A percentile compares a stretch with the other conserved stretches of the same genome.
Evolutionary conservation across 2,888 invertebrate species (phyloP).

Genomic region (Synergus itoensis): DNA sequence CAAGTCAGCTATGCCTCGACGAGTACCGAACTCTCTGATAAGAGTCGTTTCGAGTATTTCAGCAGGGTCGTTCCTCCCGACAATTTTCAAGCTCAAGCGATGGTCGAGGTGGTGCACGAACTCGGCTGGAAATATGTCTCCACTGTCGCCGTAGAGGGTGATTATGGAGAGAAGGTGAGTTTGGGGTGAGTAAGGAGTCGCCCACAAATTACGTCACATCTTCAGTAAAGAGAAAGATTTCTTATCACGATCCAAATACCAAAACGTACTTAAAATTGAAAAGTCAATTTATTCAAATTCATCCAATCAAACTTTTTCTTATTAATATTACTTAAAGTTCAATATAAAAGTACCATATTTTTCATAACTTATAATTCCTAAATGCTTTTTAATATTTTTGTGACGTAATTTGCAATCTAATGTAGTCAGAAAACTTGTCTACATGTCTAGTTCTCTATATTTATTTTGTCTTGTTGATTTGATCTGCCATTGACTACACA

Average conservation of each 20-base stretch:
- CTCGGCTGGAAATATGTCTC: conserved; percentile 89
- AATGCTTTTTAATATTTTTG: too few species aligned
- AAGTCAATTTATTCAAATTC: neutral
- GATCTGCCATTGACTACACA: neutral
- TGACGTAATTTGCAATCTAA: neutral
- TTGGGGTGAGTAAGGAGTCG: conserved; percentile 40
- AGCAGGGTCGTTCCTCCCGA: conserved; percentile 86
- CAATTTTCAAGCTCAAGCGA: conserved; percentile 85
- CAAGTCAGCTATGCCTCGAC: conserved; percentile 87
- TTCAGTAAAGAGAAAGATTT: neutral
- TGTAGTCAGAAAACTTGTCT: neutral
- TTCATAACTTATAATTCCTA: too few species aligned
- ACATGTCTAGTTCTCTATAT: neutral
- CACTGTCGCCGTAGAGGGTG: conserved; percentile 87
- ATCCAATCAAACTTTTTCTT: too few species aligned
- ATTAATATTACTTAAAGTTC: too few species aligned
- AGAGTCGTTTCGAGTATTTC: conserved; percentile 85
- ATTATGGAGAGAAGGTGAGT: conserved; percentile 86
- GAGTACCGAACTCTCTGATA: conserved; percentile 85
- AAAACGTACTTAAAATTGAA: neutral
- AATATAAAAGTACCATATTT: too few species aligned
- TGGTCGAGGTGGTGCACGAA: conserved; percentile 83
- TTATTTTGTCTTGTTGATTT: neutral
- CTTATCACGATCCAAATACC: neutral
- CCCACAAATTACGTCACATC: conserved; percentile 26